These are phyloP conservation scores for Talpa occidentalis DNA, from an alignment of 2,113 vertebrate genomes.

Conservation along the genomic window DNA sequence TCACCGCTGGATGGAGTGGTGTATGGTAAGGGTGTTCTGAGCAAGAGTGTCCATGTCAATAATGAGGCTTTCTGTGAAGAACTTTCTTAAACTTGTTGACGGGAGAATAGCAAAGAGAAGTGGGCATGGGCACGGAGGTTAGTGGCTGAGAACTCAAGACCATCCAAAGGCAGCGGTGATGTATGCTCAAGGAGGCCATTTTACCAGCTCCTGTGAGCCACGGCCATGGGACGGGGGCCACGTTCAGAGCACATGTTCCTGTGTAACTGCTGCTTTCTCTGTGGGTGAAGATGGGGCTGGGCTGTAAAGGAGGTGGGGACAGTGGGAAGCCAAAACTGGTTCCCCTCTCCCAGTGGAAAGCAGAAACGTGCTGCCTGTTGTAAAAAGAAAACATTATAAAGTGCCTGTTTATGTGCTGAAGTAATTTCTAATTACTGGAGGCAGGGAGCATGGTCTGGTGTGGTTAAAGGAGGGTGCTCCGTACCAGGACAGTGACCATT, in stretches of 20 bases:
- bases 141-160: neutral
- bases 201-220: neutral
- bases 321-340: slow-evolving; percentile 48
- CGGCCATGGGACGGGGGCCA: slow-evolving; percentile 20
- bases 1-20: slow-evolving; percentile 49
- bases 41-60: slow-evolving; percentile 25
- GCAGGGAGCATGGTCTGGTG: slow-evolving; percentile 68
- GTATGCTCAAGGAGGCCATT: slow-evolving; percentile 48
- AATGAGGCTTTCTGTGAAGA: slow-evolving; percentile 56
- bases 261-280: slow-evolving; percentile 15
- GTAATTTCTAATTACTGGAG: slow-evolving; percentile 81
- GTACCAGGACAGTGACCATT: slow-evolving; percentile 67
- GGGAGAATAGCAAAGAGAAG: neutral
- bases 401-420: slow-evolving; percentile 80
- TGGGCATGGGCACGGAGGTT: neutral
- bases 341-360: slow-evolving; percentile 58
- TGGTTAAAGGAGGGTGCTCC: slow-evolving; percentile 56
- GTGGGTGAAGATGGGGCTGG: neutral
- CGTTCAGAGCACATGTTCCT: slow-evolving; percentile 45
- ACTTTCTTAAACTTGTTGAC: slow-evolving; percentile 23
- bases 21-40: slow-evolving; percentile 47
- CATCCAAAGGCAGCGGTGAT: neutral
- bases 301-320: slow-evolving; percentile 39
- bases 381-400: slow-evolving; percentile 80
- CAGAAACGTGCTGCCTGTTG: slow-evolving; percentile 55